phyloP scores from a whole-genome alignment of 2,797 vertebrate species.

The Sebastes minor region DNA sequence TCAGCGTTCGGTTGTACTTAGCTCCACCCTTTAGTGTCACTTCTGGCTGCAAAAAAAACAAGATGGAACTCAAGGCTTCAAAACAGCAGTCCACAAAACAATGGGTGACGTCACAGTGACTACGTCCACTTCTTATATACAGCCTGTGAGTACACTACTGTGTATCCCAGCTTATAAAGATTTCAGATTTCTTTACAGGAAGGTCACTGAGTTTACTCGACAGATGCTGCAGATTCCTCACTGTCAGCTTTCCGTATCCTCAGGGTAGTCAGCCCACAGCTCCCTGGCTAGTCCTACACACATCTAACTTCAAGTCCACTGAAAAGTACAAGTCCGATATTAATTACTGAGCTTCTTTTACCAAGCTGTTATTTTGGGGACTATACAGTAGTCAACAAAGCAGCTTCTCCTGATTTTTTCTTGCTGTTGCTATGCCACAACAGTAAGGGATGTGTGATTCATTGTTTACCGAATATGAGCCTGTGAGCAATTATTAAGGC shows the following conservation, averaged over 20 bases:
- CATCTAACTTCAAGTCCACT: not conserved
- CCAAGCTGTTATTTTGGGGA: not conserved
- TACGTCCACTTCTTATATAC: not conserved
- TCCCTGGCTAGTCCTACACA: constrained; percentile 5
- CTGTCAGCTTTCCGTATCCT: constrained; percentile 36
- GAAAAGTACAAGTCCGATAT: constrained; percentile 11
- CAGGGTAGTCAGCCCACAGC: constrained; percentile 6
- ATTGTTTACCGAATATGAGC: constrained; percentile 51
- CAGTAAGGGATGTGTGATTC: constrained; percentile 44
- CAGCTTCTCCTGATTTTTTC: constrained; percentile 5
- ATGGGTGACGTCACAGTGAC: not conserved
- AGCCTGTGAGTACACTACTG: not conserved
- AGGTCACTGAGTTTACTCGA: constrained; percentile 39
- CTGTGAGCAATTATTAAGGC: constrained; percentile 58
- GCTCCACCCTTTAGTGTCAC: too few relatives aligned
- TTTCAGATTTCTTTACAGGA: constrained; percentile 33
- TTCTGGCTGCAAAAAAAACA: too few relatives aligned
- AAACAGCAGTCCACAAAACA: not conserved
- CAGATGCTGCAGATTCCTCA: constrained; percentile 52
- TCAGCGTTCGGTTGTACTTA: too few relatives aligned
- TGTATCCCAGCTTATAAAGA: not conserved
- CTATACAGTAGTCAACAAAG: constrained; percentile 14
- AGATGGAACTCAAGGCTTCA: too few relatives aligned
- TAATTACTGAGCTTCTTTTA: not conserved
- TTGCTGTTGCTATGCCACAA: constrained; percentile 52